Conservation (phyloP, 2,888 invertebrate genomes). For the Pecten maximus region DNA sequence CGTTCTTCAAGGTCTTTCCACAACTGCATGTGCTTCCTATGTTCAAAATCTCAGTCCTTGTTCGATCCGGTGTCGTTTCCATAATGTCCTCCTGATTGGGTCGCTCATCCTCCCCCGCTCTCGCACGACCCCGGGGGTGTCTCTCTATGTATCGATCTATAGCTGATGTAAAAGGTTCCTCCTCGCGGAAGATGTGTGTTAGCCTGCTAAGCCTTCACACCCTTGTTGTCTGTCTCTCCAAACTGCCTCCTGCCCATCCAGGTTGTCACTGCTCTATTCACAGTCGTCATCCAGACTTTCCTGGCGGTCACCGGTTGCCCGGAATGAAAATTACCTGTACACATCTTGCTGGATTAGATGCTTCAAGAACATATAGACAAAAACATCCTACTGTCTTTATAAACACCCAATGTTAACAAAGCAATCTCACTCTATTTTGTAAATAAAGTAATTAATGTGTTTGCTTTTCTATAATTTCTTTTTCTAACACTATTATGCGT, state of each 20-base stretch:
- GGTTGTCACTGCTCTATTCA: neutral
- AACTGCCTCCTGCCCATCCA: neutral
- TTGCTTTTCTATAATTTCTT: too few relatives aligned
- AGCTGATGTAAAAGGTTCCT: constrained; percentile 42
- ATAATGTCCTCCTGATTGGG: constrained; percentile 13
- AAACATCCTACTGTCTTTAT: too few relatives aligned
- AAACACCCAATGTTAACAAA: too few relatives aligned
- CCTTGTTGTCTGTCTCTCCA: constrained; percentile 11
- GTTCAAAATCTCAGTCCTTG: constrained; percentile 43
- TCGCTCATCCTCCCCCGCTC: constrained; percentile 50
- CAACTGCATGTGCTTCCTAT: constrained; percentile 46
- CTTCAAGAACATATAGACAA: too few relatives aligned
- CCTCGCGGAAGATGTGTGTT: constrained; percentile 47
- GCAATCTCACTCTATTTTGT: too few relatives aligned
- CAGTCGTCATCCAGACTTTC: too few relatives aligned
- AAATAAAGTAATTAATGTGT: too few relatives aligned
- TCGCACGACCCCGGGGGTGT: constrained; percentile 47
- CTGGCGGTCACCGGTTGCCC: too few relatives aligned
- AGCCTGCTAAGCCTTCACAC: constrained; percentile 43
- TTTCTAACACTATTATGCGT: too few relatives aligned
- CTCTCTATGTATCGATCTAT: constrained; percentile 46
- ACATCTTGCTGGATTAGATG: too few relatives aligned
- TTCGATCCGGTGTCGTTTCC: constrained; percentile 41
- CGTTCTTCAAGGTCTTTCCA: constrained; percentile 49
- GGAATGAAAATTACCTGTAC: too few relatives aligned